Evolutionary conservation across 2,797 vertebrate genomes (phyloP), one percentile per base, ranked within the genome.

Genomic region (Lepilemur septentrionalis): DNA sequence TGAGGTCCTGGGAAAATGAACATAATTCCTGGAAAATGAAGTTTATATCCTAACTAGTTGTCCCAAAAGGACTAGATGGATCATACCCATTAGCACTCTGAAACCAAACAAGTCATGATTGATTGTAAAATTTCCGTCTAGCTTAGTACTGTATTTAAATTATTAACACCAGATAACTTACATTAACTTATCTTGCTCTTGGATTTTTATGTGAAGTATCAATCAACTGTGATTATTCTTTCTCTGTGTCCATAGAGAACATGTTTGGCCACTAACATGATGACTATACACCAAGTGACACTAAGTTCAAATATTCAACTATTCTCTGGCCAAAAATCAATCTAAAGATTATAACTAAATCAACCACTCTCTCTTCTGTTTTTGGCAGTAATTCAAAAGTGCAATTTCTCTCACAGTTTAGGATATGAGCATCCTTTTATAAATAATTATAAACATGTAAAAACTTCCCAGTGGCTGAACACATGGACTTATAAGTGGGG

Each of bases 1-100:
- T 97, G 93, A 94, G 63, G 92, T 89, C 96, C 94, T 52, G 25
- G 91, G 92, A 97, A 97, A 97, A 97, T 76, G 88, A 97, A 96
- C 5, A 18, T 90, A 90, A 89, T 95, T 95, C n/a, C 93, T 96
- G 89, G 96, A 97, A 96, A 96, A 97, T 80, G 94, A 73, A 43
- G 32, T 73, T 95, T 96, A n/a, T 73, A 89, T 72, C 82, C 93
- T 94, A 93, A 85, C 59, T 76, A 30, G 52, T 52, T 81, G 78
- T 89, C 95, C 93, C 93, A 93, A 75, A 96, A 97, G 85, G 76
- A 93, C 65, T 89, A 43, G 28, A 28, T 0, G 61, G 38, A 95
- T 73, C 79, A 55, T 46, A 96, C 90, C 78, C 63, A 92, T 91
- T 89, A 97, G 50, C 70, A 89, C 84, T 65, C 61, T 57, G 59